Evolutionary conservation across 2,888 invertebrate species (phyloP), one percentile per base, ranked within the genome.

Genomic region (Plemyria rubiginata): DNA sequence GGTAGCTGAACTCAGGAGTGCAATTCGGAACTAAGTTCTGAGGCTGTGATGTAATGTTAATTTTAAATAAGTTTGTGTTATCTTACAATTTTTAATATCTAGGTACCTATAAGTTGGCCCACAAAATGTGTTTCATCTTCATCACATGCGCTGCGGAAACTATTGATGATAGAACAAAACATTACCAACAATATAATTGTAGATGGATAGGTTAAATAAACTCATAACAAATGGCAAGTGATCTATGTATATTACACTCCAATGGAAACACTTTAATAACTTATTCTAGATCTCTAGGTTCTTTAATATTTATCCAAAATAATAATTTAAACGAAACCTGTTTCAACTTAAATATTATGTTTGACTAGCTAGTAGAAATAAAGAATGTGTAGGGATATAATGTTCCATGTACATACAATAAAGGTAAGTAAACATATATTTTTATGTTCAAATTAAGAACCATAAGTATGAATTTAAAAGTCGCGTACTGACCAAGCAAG

Each of bases 291-390:
- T 71, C 70, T 77, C 70, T 77, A 70, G 65, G 60, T 73, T 74
- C 76, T 76, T 73, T 77, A 72, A 71, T 73, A 71, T 52, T 71
- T 75, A 50, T 74, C 70, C 75, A 77, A 80, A 80, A 78, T 75
- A 75, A 75, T 50, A 49, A 62, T 66, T 63, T 62, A 75, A 11
- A 68, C 69, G 73, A 70, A 70, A 79, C 8, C 32, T 71, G 9
- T 32, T 70, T 67, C 51, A 75, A 74, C 61, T 71, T 73, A 80
- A n/a, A n/a, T n/a, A n/a, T n/a, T n/a, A 77, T 70, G 73, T 81
- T 86, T 89, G 88, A 86, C 86, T 86, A 86, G 86, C 79, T 84
- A 82, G 22, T 71, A 67, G 49, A 70, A 67, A 73, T 66, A 62
- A 65, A 60, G 53, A 52, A 9, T 58, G 69, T 60, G 43, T 16